phyloP scores from a whole-genome alignment of 1,140 invertebrate species.

The Hestina assimilis region DNA sequence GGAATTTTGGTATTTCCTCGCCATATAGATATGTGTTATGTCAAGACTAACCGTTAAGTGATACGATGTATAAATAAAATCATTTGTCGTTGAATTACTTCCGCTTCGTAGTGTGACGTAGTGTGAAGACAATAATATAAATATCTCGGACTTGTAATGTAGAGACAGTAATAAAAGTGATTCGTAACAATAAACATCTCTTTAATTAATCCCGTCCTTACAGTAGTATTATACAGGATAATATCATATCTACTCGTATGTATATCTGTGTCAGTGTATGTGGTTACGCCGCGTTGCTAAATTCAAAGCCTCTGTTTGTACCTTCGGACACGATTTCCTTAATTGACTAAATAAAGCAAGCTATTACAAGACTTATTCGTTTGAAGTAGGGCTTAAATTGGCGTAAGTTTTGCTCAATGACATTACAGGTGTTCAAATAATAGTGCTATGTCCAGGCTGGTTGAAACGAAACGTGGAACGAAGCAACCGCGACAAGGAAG shows the following conservation, averaged over 20 bases:
- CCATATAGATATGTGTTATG: too few relatives aligned
- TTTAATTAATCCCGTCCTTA: too few relatives aligned
- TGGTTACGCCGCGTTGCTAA: conserved; percentile 25
- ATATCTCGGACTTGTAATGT: too few relatives aligned
- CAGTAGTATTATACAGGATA: too few relatives aligned
- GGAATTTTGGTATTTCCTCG: too few relatives aligned
- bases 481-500: conserved; percentile 9
- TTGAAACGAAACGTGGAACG: conserved; percentile 22
- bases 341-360: not conserved
- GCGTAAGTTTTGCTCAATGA: not conserved
- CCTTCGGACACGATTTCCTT: not conserved
- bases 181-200: too few relatives aligned
- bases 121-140: too few relatives aligned
- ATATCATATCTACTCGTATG: too few relatives aligned
- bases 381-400: conserved; percentile 1
- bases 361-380: not conserved
- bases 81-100: not conserved
- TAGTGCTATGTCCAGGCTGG: conserved; percentile 22
- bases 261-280: conserved; percentile 28
- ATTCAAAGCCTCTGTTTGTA: conserved; percentile 20
- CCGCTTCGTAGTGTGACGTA: not conserved
- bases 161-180: too few relatives aligned
- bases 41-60: too few relatives aligned
- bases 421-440: conserved; percentile 8
- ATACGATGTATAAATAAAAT: too few relatives aligned